Conservation (phyloP, 2,113 vertebrate species). For the Malurus alboscapulatus region DNA sequence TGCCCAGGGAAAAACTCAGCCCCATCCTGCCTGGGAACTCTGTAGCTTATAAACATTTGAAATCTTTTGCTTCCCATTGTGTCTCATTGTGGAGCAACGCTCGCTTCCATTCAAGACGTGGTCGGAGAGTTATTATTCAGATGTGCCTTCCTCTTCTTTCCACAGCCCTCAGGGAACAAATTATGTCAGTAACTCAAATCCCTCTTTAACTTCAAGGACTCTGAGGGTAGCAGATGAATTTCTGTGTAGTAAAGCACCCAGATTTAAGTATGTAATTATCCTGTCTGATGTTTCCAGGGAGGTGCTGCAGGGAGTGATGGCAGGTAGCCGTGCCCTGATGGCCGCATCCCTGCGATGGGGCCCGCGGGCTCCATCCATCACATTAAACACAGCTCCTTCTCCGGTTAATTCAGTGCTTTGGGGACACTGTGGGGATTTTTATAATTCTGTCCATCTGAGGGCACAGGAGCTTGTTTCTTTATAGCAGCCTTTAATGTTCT, state of each 20-base stretch:
- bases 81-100: neutral
- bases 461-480: constrained; percentile 7
- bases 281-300: neutral
- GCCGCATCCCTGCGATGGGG: neutral
- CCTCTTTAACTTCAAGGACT: constrained; percentile 40
- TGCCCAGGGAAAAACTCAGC: neutral
- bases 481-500: neutral
- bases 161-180: constrained; percentile 32
- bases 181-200: constrained; percentile 26
- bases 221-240: neutral
- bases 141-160: neutral
- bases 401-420: neutral
- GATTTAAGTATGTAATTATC: constrained; percentile 29
- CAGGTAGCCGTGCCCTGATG: neutral
- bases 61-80: neutral
- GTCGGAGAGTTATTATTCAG: neutral
- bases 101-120: fast-evolving
- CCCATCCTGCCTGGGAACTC: neutral
- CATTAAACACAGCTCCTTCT: neutral
- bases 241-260: neutral
- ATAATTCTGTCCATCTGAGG: constrained; percentile 18
- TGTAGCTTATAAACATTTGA: neutral
- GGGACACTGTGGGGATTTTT: neutral
- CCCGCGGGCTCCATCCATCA: neutral
- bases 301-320: neutral